These are phyloP conservation scores for Lasioglossum zephyrum DNA, from an alignment of 2,888 invertebrate species.

Conservation along the genomic window DNA sequence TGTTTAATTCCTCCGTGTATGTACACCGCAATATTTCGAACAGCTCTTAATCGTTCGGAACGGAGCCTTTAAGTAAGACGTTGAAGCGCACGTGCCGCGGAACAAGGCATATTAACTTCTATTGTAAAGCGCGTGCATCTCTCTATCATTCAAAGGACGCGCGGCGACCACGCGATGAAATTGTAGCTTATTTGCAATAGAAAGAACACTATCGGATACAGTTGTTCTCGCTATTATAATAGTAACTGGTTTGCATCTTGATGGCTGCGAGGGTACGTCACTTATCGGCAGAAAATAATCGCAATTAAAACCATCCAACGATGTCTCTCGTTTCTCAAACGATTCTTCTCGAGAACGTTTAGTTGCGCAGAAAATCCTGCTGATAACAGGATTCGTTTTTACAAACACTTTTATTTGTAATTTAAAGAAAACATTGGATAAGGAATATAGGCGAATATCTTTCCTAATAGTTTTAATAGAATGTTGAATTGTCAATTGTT, in stretches of 20 bases:
- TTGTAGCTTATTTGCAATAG: constrained; percentile 31
- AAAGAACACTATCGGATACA: constrained; percentile 12
- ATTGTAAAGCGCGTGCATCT: constrained; percentile 28
- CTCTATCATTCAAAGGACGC: constrained; percentile 29
- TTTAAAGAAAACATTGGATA: not conserved
- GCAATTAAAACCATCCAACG: not conserved
- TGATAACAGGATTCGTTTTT: not conserved
- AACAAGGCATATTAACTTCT: constrained; percentile 38
- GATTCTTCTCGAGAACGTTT: not conserved
- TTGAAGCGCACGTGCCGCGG: constrained; percentile 40
- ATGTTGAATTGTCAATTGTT: too few relatives aligned
- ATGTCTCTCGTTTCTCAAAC: not conserved
- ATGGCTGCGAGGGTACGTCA: not conserved
- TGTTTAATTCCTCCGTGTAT: not conserved
- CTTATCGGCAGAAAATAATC: not conserved
- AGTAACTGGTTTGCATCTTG: not conserved
- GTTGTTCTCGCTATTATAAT: constrained; percentile 12
- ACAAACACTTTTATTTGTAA: not conserved
- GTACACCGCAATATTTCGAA: constrained; percentile 23
- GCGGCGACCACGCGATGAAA: constrained; percentile 26
- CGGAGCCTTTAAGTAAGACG: constrained; percentile 32
- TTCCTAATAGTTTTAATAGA: too few relatives aligned
- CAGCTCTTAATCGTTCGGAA: constrained; percentile 14
- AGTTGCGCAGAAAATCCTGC: too few relatives aligned
- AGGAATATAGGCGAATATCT: not conserved